Evolutionary conservation across 2,113 vertebrate genomes (phyloP).

Genomic region (Python bivittatus): DNA sequence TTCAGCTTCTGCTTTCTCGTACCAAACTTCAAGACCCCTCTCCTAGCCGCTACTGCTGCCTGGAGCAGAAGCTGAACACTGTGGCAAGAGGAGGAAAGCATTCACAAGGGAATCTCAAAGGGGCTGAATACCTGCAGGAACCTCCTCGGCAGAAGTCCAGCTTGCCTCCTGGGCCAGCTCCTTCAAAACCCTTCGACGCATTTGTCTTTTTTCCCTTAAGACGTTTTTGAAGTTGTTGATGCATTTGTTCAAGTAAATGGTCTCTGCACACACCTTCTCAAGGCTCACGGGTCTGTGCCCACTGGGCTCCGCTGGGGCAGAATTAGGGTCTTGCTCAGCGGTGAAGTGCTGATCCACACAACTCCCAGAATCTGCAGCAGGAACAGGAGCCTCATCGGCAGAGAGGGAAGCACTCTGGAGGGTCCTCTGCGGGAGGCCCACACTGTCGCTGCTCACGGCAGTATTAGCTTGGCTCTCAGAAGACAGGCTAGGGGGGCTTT

Average conservation of each 20-base stretch:
- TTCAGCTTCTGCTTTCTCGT: neutral
- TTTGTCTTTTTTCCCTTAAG: slow-evolving; percentile 88
- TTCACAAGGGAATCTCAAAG: neutral
- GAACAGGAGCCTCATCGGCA: slow-evolving; percentile 46
- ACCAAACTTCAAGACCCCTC: neutral
- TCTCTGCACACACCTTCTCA: slow-evolving; percentile 80
- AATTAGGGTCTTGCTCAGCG: slow-evolving; percentile 30
- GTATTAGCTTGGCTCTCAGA: slow-evolving; percentile 70
- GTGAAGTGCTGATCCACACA: slow-evolving; percentile 5
- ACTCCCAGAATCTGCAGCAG: slow-evolving; percentile 45
- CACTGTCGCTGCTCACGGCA: slow-evolving; percentile 55
- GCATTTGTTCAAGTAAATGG: slow-evolving; percentile 86
- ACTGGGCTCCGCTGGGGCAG: slow-evolving; percentile 47
- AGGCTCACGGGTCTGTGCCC: slow-evolving; percentile 72
- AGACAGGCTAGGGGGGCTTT: slow-evolving; percentile 74
- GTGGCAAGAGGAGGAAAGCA: neutral
- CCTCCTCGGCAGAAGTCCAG: slow-evolving; percentile 79
- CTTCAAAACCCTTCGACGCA: slow-evolving; percentile 81
- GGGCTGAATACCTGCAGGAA: slow-evolving; percentile 80
- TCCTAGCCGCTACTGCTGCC: neutral
- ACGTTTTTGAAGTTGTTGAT: slow-evolving; percentile 92
- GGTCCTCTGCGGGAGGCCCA: slow-evolving; percentile 49
- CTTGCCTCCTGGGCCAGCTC: slow-evolving; percentile 82
- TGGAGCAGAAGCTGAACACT: neutral
- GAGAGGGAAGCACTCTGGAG: slow-evolving; percentile 56